Percentiles rank a stretch among this genome's conserved stretches.
Conservation (phyloP, 35 echinoderm and acorn worm genomes). For the Ophiothrix spiculata region DNA sequence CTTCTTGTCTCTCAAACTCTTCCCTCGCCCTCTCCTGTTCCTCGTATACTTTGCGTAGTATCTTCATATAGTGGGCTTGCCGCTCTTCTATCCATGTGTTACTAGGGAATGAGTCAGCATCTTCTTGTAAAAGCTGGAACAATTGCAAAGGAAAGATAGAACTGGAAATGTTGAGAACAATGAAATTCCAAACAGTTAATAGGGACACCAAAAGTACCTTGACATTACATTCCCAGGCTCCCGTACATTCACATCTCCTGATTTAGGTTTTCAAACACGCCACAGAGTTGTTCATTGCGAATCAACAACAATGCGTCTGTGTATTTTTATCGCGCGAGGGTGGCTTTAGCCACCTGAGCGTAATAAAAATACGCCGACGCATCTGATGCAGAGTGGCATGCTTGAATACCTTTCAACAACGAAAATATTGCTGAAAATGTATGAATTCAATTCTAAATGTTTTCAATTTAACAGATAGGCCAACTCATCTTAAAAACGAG, state of each 20-base stretch:
- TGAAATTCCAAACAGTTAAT: not conserved
- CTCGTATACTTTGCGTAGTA: slow-evolving; percentile 76
- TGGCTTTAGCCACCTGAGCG: no score
- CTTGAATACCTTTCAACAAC: no score
- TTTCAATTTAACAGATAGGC: no score
- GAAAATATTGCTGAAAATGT: no score
- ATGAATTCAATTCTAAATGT: no score
- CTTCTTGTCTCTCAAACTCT: slow-evolving; percentile 92
- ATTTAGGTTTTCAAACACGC: no score
- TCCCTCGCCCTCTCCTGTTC: slow-evolving; percentile 76
- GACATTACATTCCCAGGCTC: not conserved
- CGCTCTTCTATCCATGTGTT: slow-evolving; percentile 70
- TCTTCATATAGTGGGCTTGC: slow-evolving; percentile 85
- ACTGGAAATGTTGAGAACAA: not conserved
- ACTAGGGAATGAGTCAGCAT: slow-evolving; percentile 69
- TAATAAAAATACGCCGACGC: no score
- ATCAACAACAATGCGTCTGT: no score
- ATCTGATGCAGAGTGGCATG: no score
- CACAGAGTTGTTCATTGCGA: no score
- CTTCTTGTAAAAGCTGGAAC: slow-evolving; percentile 58
- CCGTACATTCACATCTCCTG: not conserved
- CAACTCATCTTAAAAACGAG: no score
- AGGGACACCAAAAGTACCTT: not conserved
- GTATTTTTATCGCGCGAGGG: no score
- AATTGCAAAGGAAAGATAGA: not conserved